Evolutionary conservation across 2,888 invertebrate species (phyloP).

Genomic region (Allophyes oxyacanthae): DNA sequence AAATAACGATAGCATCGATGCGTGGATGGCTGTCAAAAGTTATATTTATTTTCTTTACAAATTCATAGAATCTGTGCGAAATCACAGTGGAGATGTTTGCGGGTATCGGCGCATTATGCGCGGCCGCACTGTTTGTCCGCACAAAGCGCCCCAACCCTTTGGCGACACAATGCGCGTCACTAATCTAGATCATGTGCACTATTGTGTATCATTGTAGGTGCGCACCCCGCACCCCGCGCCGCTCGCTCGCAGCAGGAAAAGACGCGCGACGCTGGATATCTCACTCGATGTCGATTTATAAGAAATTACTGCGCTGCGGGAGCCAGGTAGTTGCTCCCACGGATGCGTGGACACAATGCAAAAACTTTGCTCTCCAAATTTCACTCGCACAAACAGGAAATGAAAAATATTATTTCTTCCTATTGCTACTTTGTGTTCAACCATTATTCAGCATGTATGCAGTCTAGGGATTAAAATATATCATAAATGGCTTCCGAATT

Average conservation of each 20-base stretch:
- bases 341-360: conserved; percentile 76
- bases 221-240: conserved; percentile 55
- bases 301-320: conserved; percentile 84
- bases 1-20: conserved; percentile 85
- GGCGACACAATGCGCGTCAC: conserved; percentile 88
- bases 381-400: conserved; percentile 83
- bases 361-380: conserved; percentile 78
- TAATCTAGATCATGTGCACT: conserved; percentile 88
- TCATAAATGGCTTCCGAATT: conserved; percentile 64
- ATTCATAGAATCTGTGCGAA: conserved; percentile 87
- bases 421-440: conserved; percentile 67
- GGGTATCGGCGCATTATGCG: conserved; percentile 74
- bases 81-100: conserved; percentile 85
- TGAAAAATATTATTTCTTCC: conserved; percentile 84
- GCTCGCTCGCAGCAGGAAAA: conserved; percentile 68
- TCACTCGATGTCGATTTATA: conserved; percentile 89
- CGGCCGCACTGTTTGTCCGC: conserved; percentile 73
- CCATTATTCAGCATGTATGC: conserved; percentile 46
- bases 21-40: conserved; percentile 86
- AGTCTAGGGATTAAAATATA: conserved; percentile 58
- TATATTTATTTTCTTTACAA: conserved; percentile 89
- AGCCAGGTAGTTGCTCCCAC: conserved; percentile 87
- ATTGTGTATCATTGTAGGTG: conserved; percentile 79
- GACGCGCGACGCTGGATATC: conserved; percentile 79
- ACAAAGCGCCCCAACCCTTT: conserved; percentile 86